These are phyloP conservation scores for Drymonia ruficornis DNA, from an alignment of 2,888 invertebrate species.

Conservation along the genomic window DNA sequence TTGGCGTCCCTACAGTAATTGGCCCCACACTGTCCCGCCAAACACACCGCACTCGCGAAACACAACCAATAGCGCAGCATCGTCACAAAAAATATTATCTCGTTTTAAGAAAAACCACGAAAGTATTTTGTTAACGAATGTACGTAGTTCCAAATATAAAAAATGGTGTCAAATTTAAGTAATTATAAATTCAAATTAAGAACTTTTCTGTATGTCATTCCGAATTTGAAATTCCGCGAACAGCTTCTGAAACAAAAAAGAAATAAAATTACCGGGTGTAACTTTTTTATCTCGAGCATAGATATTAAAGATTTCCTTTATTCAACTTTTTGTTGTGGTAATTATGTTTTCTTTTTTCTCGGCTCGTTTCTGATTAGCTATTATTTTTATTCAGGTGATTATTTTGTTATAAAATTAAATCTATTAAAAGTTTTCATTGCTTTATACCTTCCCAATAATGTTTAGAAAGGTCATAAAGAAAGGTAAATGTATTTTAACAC, in stretches of 20 bases:
- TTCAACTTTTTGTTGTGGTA: conserved; percentile 14
- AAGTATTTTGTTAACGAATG: too few species aligned
- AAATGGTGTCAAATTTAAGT: neutral
- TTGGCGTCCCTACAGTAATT: conserved; percentile 93
- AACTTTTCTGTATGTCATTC: conserved; percentile 22
- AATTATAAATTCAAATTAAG: conserved; percentile 8
- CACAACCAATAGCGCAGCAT: conserved; percentile 74
- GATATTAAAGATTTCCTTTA: conserved; percentile 6
- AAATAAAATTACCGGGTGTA: conserved; percentile 18
- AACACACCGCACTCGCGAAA: conserved; percentile 67
- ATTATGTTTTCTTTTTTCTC: conserved; percentile 14
- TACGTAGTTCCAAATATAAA: neutral
- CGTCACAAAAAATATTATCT: conserved; percentile 30
- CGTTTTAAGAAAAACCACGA: neutral
- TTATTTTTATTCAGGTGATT: conserved; percentile 15
- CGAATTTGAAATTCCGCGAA: conserved; percentile 30
- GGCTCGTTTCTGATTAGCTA: conserved; percentile 12
- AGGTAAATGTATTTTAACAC: too few species aligned
- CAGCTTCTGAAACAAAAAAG: conserved; percentile 57
- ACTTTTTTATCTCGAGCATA: conserved; percentile 17
- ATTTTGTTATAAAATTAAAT: neutral
- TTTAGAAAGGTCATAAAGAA: too few species aligned
- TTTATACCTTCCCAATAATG: too few species aligned
- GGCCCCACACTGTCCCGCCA: conserved; percentile 75
- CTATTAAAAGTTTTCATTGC: too few species aligned